Base-by-base conservation (phyloP, 2,888 invertebrate species). In the Drosophila aldrichi region DNA sequence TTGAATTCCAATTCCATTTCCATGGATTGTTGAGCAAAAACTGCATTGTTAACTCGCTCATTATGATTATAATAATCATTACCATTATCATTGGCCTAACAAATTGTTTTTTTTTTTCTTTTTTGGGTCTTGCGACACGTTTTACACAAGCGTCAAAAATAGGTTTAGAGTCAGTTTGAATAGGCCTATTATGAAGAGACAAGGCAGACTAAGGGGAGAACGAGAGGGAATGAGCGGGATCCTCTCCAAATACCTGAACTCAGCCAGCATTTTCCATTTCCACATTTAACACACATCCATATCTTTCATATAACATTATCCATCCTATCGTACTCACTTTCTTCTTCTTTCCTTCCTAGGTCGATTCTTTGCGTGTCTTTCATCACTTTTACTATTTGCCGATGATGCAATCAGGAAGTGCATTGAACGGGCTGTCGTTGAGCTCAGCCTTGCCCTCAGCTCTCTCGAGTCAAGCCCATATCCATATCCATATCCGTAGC, bases 1-100 rank as follows among this genome's bases (percentile, higher is more conserved):
- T 44, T 4, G 22, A 32, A 49, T 49, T 49, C 20, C 65, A 65
- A 70, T 81, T 79, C 61, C 81, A 85, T 65, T 81, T 79, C 63
- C 81, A 85, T 65, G 88, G 85, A 60, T 71, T 69, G 84, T 79
- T 88, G 70, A 77, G 64, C 76, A 76, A 66, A 60, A 60, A 41
- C 55, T 46, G 22, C 49, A 56, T 49, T 54, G 41, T 52, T 43
- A 49, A n/a, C 38, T 40, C 7, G 25, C 32, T 25, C 40, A 62
- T 49, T 40, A 46, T 63, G 43, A 66, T 48, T 66, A 58, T 41
- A 48, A 34, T 44, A 66, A 62, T 56, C 51, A 59, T 58, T 43
- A 43, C 38, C 49, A 46, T 49, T 70, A 56, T 51, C 51, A 59
- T 58, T 38, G 61, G 56, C 43, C 40, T 64, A 58, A 49, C 7